These are phyloP conservation scores for Globodera rostochiensis DNA, from an alignment of 1,140 invertebrate species.

Conservation along the genomic window DNA sequence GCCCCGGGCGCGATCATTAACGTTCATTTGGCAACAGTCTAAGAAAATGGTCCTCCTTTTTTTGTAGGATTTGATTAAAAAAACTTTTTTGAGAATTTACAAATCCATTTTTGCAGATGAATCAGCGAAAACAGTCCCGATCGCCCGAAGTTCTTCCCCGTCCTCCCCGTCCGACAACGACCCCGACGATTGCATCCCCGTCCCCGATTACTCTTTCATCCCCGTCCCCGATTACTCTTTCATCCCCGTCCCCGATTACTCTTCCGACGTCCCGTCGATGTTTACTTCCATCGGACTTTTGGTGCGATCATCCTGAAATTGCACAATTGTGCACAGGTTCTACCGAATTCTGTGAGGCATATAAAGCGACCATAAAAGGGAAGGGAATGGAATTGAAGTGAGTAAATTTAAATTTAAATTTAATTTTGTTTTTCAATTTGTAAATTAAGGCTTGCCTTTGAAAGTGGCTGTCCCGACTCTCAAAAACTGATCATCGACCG, in stretches of 20 bases:
- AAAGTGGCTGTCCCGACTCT: constrained; percentile 46
- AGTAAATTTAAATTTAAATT: neutral
- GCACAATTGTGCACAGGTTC: constrained; percentile 33
- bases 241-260: neutral
- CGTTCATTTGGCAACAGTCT: neutral
- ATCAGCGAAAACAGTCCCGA: neutral
- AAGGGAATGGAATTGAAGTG: constrained; percentile 24
- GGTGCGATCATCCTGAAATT: constrained; percentile 39
- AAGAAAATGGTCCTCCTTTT: neutral
- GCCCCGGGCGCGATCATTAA: neutral
- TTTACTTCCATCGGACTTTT: constrained; percentile 38
- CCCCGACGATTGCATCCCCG: too few species aligned
- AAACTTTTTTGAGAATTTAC: neutral
- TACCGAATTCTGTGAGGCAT: constrained; percentile 29
- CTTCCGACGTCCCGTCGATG: neutral
- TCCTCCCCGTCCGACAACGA: neutral
- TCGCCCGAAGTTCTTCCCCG: neutral
- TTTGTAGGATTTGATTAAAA: neutral
- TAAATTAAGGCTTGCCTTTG: constrained; percentile 34
- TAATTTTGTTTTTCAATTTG: neutral
- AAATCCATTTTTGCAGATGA: neutral
- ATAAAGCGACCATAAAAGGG: constrained; percentile 1
- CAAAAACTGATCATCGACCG: constrained; percentile 37
- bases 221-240: neutral
- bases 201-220: neutral